Evolutionary conservation across 1,140 invertebrate species (phyloP).

Genomic region (Drosophila obscura): DNA sequence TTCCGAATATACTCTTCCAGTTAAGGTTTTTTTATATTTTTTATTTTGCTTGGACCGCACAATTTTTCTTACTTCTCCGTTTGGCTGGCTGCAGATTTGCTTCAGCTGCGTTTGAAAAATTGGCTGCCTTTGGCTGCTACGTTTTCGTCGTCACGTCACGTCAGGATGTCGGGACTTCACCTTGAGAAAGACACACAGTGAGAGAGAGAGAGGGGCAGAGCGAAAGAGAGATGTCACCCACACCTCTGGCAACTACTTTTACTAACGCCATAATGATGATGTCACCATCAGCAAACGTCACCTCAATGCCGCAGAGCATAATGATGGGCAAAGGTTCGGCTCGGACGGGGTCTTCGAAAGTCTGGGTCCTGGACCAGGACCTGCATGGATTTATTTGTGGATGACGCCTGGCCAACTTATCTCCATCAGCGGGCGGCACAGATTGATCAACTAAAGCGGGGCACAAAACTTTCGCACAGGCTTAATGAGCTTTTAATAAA

Average conservation of each 20-base stretch:
- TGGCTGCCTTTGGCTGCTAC: slow-evolving; percentile 57
- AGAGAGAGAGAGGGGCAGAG: background rate
- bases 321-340: slow-evolving; percentile 29
- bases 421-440: slow-evolving; percentile 40
- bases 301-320: slow-evolving; percentile 26
- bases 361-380: slow-evolving; percentile 17
- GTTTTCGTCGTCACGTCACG: slow-evolving; percentile 64
- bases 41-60: slow-evolving; percentile 74
- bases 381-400: slow-evolving; percentile 65
- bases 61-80: slow-evolving; percentile 73
- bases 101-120: slow-evolving; percentile 68
- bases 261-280: slow-evolving; percentile 70
- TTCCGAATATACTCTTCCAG: slow-evolving; percentile 9
- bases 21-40: slow-evolving; percentile 20
- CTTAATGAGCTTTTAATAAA: slow-evolving; percentile 83
- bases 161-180: slow-evolving; percentile 44
- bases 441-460: slow-evolving; percentile 54
- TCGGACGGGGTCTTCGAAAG: slow-evolving; percentile 13
- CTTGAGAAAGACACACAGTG: slow-evolving; percentile 29
- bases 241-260: slow-evolving; percentile 38
- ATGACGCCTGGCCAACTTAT: slow-evolving; percentile 42
- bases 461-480: slow-evolving; percentile 59
- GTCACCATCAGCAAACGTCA: slow-evolving; percentile 52
- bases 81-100: slow-evolving; percentile 38
- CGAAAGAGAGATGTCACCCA: background rate